Conservation (phyloP, 2,888 invertebrate genomes). For the Lottia gigantea region DNA sequence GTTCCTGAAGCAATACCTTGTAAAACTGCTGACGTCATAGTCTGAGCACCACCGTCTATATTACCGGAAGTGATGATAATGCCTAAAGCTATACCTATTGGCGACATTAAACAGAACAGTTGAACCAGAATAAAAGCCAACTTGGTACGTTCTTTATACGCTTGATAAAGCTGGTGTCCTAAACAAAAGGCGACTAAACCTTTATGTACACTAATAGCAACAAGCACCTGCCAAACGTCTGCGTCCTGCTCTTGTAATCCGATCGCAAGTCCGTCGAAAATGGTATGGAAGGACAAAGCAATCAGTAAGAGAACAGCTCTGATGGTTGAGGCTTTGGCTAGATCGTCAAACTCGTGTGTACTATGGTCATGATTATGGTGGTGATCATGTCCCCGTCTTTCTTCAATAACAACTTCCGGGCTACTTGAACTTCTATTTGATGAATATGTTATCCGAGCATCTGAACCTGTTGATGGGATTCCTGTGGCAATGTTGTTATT, state of each 20-base stretch:
- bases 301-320: conserved; percentile 70
- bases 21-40: conserved; percentile 61
- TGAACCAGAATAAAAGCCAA: conserved; percentile 16
- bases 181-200: conserved; percentile 72
- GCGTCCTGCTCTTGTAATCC: conserved; percentile 68
- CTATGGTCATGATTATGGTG: neutral
- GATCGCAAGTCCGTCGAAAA: conserved; percentile 73
- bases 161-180: conserved; percentile 69
- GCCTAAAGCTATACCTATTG: conserved; percentile 39
- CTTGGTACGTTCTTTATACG: conserved; percentile 50
- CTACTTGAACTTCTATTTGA: neutral
- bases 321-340: conserved; percentile 18
- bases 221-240: conserved; percentile 56
- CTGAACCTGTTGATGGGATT: neutral
- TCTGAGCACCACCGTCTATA: conserved; percentile 21
- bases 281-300: conserved; percentile 72
- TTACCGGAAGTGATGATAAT: conserved; percentile 31
- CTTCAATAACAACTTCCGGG: neutral
- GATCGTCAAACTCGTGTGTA: neutral
- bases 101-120: conserved; percentile 35
- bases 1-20: conserved; percentile 92
- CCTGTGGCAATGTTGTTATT: neutral
- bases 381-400: no score
- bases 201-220: conserved; percentile 72
- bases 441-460: neutral